A percentile compares a stretch with the other conserved stretches of the same genome.
phyloP scores from a whole-genome alignment of 2,113 vertebrate species.

The Tachuris rubrigastra region DNA sequence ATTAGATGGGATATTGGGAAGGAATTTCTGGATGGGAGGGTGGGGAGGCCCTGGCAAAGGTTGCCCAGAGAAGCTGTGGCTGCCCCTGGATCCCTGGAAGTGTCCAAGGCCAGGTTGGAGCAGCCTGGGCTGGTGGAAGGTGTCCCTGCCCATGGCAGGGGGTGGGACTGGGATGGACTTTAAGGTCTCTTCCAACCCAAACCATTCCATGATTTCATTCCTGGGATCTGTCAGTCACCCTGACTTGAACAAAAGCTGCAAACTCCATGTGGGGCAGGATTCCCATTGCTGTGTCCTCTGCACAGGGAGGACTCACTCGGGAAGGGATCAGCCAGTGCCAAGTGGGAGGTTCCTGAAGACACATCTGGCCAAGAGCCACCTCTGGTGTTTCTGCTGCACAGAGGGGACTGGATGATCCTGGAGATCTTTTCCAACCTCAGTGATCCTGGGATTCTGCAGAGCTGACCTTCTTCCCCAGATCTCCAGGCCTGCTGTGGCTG shows the following conservation, averaged over 20 bases:
- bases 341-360: background rate
- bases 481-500: background rate
- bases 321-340: background rate
- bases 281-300: too few relatives aligned
- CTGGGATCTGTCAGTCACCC: background rate
- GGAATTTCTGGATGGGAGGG: background rate
- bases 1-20: background rate
- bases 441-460: background rate
- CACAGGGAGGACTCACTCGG: background rate
- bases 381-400: background rate
- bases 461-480: background rate
- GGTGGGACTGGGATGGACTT: background rate
- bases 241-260: too few relatives aligned
- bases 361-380: too few relatives aligned
- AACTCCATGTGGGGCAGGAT: background rate
- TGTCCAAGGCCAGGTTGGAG: background rate
- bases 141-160: background rate
- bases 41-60: background rate
- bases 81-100: background rate
- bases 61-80: background rate
- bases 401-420: accelerated
- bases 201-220: background rate
- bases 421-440: background rate
- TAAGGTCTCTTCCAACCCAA: background rate
- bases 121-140: background rate